Base-by-base conservation (phyloP, 2,888 invertebrate genomes). In the Pristionchus mayeri region DNA sequence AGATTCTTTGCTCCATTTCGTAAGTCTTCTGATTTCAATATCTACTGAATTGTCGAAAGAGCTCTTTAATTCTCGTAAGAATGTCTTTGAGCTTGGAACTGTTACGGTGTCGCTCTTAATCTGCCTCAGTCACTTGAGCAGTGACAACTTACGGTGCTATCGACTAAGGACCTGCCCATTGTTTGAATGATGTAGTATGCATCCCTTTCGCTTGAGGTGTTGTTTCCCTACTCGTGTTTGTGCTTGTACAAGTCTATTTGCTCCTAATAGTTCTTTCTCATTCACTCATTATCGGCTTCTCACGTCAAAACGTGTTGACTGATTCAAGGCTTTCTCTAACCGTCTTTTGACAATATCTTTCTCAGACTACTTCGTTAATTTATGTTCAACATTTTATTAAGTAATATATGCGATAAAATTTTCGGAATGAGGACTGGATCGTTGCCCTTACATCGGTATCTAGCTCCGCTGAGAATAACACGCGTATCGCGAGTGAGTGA, bases 281-380 rank as follows among this genome's bases (percentile, higher is more conserved):
- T 67, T 67, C 40, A 6, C 24, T 44, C 9, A n/a, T 44, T 44
- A 54, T 13, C 67, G n/a, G 21, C 71, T 40, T 71, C 71, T 71
- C n/a, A n/a, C 71, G 37, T 71, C 21, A 40, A 21, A n/a, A 71
- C 71, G 71, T 71, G 71, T 71, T 40, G 71, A 37, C 24, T 21
- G 34, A 4, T n/a, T 24, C 21, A 24, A 21, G n/a, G 7, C 34
- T 63, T 63, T 63, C 34, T 34, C 27, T 34, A 13, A 63, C 6
- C 34, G 34, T 34, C 30, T 63, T 63, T 63, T 34, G 3, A 63
- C 34, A 30, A 63, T 63, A 63, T 63, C 44, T 44, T 71, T 44
- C 7, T 0, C n/a, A n/a, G n/a, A n/a, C n/a, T n/a, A n/a, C n/a
- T n/a, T n/a, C n/a, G n/a, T n/a, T n/a, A n/a, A n/a, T n/a, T n/a